These are phyloP conservation scores for Zeugodacus cucurbitae DNA, from an alignment of 1,140 invertebrate species.

Conservation along the genomic window DNA sequence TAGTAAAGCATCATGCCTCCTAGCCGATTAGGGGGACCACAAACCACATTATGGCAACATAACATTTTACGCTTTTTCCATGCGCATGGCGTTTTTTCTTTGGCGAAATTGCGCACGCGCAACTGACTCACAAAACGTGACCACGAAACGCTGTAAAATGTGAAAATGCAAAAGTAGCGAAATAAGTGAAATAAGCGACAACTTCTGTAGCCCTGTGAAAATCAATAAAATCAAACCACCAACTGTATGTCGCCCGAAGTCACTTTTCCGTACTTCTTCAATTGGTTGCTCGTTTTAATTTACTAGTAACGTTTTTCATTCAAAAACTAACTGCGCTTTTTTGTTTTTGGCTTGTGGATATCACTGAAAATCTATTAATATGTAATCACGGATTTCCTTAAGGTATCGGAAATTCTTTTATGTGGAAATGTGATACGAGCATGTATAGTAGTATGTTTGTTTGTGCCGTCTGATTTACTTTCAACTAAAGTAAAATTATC, in stretches of 20 bases:
- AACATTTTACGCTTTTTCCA: conserved; percentile 19
- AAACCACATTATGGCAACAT: conserved; percentile 12
- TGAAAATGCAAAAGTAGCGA: background rate
- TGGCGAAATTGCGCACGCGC: conserved; percentile 21
- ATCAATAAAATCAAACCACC: conserved; percentile 29
- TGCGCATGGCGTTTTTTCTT: background rate
- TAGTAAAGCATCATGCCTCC: background rate
- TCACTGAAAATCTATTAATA: background rate
- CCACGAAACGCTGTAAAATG: conserved; percentile 12
- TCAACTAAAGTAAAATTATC: too few relatives aligned
- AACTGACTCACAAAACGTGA: conserved; percentile 30
- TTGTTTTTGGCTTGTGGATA: background rate
- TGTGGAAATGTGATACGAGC: too few relatives aligned
- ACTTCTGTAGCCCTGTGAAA: background rate
- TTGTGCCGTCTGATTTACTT: too few relatives aligned
- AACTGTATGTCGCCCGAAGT: background rate
- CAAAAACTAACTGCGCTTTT: background rate
- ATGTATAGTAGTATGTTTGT: too few relatives aligned
- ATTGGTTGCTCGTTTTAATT: background rate
- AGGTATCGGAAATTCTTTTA: too few relatives aligned
- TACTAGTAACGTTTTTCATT: background rate
- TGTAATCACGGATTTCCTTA: too few relatives aligned
- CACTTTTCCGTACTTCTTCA: conserved; percentile 23
- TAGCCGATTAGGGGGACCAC: background rate
- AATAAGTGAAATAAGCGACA: background rate